phyloP scores from a whole-genome alignment of 2,113 vertebrate genomes.

The Ascaphus truei region DNA sequence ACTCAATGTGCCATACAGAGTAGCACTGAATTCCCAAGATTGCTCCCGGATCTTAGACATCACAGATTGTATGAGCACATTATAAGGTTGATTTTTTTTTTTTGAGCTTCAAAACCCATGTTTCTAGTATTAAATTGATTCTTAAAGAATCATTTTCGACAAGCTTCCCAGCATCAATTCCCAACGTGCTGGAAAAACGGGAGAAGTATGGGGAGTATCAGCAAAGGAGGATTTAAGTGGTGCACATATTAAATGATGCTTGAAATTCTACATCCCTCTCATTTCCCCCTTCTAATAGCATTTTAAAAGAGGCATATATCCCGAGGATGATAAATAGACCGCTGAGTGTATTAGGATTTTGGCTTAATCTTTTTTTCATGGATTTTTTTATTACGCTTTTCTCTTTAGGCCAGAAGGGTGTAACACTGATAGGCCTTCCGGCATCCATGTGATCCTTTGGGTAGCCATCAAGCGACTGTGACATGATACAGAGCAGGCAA shows the following conservation, averaged over 20 bases:
- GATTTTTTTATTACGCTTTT: no score
- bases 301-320: background rate
- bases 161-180: background rate
- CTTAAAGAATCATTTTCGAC: background rate
- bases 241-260: slow-evolving; percentile 20
- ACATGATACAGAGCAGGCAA: no score
- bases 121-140: slow-evolving; percentile 12
- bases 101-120: background rate
- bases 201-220: background rate
- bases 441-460: no score
- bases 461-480: no score
- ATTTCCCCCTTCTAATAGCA: slow-evolving; percentile 3
- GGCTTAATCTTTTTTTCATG: no score
- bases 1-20: no score
- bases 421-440: no score
- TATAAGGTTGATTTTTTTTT: background rate
- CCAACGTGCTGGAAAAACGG: background rate
- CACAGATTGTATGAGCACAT: no score
- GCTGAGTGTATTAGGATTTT: slow-evolving; percentile 1
- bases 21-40: background rate
- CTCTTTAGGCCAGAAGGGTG: no score
- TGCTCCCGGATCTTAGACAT: background rate
- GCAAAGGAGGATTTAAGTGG: background rate
- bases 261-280: background rate
- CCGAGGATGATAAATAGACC: background rate